A percentile compares a stretch with the other conserved stretches of the same genome.
phyloP scores from a whole-genome alignment of 2,113 vertebrate species.

The Tachuris rubrigastra region DNA sequence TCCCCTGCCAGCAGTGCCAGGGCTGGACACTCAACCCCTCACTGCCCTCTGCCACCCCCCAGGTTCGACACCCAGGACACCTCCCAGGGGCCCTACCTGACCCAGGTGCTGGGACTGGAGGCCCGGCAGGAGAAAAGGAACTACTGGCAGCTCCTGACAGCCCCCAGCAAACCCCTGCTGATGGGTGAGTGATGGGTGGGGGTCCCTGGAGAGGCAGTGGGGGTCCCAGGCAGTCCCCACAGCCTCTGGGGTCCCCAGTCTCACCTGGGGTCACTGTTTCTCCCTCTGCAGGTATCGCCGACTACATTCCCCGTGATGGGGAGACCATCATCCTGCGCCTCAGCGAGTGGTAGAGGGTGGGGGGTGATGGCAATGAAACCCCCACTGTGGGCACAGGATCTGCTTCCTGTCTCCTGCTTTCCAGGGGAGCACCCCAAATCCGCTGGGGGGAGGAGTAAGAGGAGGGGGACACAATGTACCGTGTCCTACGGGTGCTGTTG shows the following conservation, averaged over 20 bases:
- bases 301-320: conserved; percentile 77
- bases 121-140: conserved; percentile 69
- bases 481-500: fast-evolving
- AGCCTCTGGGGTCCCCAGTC: not conserved
- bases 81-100: conserved; percentile 85
- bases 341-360: conserved; percentile 54
- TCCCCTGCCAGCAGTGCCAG: fast-evolving
- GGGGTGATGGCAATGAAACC: not conserved
- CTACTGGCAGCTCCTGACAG: conserved; percentile 84
- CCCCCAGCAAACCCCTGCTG: conserved; percentile 67
- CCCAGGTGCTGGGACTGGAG: conserved; percentile 77
- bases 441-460: fast-evolving
- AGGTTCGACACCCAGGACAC: conserved; percentile 83
- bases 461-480: no score
- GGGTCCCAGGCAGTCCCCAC: fast-evolving
- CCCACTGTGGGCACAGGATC: not conserved
- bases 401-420: not conserved
- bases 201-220: not conserved
- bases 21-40: not conserved
- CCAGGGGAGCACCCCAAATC: not conserved
- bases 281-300: conserved; percentile 77
- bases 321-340: conserved; percentile 81
- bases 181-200: conserved; percentile 77
- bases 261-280: no score
- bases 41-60: not conserved